Conservation (phyloP, 1,140 invertebrate genomes). For the Planococcus citri region DNA sequence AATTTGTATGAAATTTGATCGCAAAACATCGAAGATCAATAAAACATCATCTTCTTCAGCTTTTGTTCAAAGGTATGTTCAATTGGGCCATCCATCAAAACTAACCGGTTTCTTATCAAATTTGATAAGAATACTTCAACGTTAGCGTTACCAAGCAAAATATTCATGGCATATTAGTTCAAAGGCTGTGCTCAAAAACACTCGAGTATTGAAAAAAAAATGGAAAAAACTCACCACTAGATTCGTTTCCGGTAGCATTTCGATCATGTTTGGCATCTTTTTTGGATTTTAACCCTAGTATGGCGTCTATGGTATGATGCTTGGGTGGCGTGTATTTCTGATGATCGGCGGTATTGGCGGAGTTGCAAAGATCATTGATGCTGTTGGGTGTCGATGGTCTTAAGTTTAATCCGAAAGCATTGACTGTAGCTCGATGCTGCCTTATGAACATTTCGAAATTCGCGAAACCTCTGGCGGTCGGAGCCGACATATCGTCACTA, state of each 20-base stretch:
- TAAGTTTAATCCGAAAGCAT: constrained; percentile 23
- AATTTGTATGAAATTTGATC: too few species aligned
- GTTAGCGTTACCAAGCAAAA: too few species aligned
- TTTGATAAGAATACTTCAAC: too few species aligned
- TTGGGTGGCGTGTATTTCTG: constrained; percentile 23
- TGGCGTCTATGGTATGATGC: constrained; percentile 29
- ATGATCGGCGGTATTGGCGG: not conserved
- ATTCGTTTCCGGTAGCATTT: constrained; percentile 25
- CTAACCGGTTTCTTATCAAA: too few species aligned
- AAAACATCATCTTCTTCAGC: too few species aligned
- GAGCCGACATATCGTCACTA: constrained; percentile 22
- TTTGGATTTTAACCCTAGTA: constrained; percentile 24
- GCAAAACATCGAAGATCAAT: too few species aligned
- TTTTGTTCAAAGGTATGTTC: too few species aligned
- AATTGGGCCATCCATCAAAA: too few species aligned
- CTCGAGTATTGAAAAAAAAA: too few species aligned
- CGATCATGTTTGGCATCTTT: not conserved
- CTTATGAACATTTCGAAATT: constrained; percentile 26
- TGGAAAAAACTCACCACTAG: constrained; percentile 28
- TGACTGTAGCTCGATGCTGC: constrained; percentile 26
- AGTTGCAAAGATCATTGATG: not conserved
- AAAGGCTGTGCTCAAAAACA: too few species aligned
- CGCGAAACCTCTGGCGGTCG: constrained; percentile 16
- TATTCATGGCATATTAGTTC: too few species aligned
- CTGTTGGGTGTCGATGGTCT: not conserved